phyloP scores from a whole-genome alignment of 2,888 invertebrate genomes.

The Tortrix viridana region DNA sequence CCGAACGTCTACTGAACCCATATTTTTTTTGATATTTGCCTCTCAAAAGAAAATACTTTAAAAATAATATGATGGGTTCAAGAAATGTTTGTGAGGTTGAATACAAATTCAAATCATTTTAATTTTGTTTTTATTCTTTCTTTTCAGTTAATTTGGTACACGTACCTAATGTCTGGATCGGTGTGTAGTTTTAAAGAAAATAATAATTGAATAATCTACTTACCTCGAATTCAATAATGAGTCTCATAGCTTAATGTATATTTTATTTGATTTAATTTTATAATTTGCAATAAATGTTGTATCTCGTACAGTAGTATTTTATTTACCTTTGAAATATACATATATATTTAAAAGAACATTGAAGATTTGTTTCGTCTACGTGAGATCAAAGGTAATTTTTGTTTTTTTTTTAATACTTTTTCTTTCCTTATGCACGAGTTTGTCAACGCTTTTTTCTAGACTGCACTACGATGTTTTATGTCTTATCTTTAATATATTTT shows the following conservation, averaged over 20 bases:
- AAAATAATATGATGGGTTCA: too few species aligned
- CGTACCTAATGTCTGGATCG: constrained; percentile 74
- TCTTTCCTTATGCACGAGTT: background rate
- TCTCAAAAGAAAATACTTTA: too few species aligned
- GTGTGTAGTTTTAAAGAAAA: constrained; percentile 65
- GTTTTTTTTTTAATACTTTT: constrained; percentile 21
- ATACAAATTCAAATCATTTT: constrained; percentile 45
- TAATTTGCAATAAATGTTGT: constrained; percentile 58
- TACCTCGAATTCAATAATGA: constrained; percentile 36
- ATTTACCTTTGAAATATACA: constrained; percentile 2
- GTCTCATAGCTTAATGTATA: constrained; percentile 42
- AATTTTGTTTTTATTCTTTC: constrained; percentile 64
- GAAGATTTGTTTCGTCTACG: constrained; percentile 21
- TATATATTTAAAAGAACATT: background rate
- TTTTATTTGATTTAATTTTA: constrained; percentile 44
- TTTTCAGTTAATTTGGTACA: constrained; percentile 81
- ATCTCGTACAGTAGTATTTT: constrained; percentile 32
- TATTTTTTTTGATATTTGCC: too few species aligned
- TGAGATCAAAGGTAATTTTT: constrained; percentile 34
- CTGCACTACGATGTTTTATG: too few species aligned
- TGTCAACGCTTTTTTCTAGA: too few species aligned
- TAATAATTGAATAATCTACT: constrained; percentile 14
- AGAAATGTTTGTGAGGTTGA: too few species aligned
- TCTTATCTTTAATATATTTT: too few species aligned
- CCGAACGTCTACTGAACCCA: too few species aligned